Evolutionary conservation across 2,888 invertebrate species (phyloP), one percentile per base, ranked within the genome.

Genomic region (Lamellibrachia columna): DNA sequence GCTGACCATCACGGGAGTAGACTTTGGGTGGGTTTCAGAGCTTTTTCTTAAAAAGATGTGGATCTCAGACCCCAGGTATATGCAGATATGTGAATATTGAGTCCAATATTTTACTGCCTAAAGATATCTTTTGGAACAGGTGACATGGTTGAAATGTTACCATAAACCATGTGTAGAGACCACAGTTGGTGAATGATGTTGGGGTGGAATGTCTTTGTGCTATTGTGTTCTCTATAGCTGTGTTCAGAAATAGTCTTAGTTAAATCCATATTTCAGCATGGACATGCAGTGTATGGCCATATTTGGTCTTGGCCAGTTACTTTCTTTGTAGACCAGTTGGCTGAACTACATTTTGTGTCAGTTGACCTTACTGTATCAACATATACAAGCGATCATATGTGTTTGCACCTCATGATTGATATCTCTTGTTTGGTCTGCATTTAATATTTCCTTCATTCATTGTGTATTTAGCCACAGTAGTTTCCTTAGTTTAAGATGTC

Each of bases 1-100:
- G 0, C 1, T 93, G 22, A 96, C 96, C 7, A 94, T 96, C 52
- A 92, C 95, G 7, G 96, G 96, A 90, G 93, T 94, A 53, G 95
- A 95, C 92, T 96, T 96, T 93, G 95, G 96, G 93, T 93, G 53
- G 90, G 92, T 53, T 8, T 3, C 2, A 75, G 22, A 75, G 22
- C 3, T 75, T 11, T 75, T 75, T 6, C 6, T 22, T 75, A 22
- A 75, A 75, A 75, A 0, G n/a, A n/a, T 75, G 6, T 1, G 22
- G 75, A 75, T 15, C 75, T 75, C 4, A 60, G 0, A 11, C 60
- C 11, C 22, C 22, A 60, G 11, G 11, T 60, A 15, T 60, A 1
- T 60, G 9, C 40, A 60, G 22, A 60, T 60, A 60, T 55, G 3
- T 3, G 55, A 75, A 75, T 75, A 75, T n/a, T 22, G 15, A 22